These are phyloP conservation scores for Ophion slaviceki DNA, from an alignment of 2,888 invertebrate genomes.

Conservation along the genomic window DNA sequence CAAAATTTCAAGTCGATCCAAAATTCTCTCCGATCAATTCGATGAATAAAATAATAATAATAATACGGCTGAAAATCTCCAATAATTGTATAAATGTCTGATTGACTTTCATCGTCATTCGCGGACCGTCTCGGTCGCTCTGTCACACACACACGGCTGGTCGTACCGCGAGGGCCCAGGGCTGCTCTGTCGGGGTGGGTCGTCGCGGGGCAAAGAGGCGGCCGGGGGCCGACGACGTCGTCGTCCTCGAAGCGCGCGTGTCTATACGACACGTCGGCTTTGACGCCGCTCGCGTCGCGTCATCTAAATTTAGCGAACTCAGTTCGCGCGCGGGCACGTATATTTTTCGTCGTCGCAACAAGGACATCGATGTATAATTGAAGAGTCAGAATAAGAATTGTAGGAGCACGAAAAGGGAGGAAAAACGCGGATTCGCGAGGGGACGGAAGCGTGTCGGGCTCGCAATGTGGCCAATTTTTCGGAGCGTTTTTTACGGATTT, in stretches of 20 bases:
- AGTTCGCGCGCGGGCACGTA: slow-evolving; percentile 37
- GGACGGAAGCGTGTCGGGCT: background rate
- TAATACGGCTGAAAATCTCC: too few species aligned
- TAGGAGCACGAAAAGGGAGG: background rate
- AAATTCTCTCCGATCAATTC: too few species aligned
- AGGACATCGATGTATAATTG: slow-evolving; percentile 1
- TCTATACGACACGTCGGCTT: slow-evolving; percentile 43
- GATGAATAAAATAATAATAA: too few species aligned
- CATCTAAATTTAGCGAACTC: slow-evolving; percentile 65
- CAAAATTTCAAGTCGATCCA: too few species aligned
- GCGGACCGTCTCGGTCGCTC: slow-evolving; percentile 30
- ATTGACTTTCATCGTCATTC: slow-evolving; percentile 16
- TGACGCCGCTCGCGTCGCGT: slow-evolving; percentile 60
- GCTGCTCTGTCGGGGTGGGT: slow-evolving; percentile 17
- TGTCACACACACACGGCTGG: slow-evolving; percentile 22
- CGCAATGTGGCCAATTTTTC: background rate
- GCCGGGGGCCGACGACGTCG: slow-evolving; percentile 59
- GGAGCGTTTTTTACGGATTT: too few species aligned
- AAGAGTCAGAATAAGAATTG: background rate
- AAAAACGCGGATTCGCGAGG: background rate
- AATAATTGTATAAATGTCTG: background rate
- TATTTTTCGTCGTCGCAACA: slow-evolving; percentile 23
- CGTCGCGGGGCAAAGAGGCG: background rate
- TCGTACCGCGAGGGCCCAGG: slow-evolving; percentile 53
- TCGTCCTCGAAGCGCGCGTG: slow-evolving; percentile 48